phyloP scores from a whole-genome alignment of 2,113 vertebrate species.

The Camarhynchus parvulus region DNA sequence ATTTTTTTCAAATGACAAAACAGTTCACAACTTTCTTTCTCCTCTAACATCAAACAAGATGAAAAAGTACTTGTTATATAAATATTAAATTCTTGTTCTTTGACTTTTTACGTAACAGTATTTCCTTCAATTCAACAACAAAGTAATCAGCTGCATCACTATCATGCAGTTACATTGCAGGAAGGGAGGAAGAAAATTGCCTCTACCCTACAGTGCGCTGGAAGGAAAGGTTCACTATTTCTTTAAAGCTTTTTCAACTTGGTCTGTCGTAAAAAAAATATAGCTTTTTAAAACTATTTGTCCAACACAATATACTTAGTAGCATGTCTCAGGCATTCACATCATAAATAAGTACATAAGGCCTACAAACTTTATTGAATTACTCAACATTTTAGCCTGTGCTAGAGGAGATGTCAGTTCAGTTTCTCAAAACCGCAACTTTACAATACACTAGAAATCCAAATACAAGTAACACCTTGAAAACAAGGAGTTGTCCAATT shows the following conservation, averaged over 20 bases:
- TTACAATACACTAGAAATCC: background rate
- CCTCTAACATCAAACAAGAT: background rate
- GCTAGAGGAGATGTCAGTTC: background rate
- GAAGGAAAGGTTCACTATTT: background rate
- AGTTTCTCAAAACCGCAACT: background rate
- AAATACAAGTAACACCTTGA: background rate
- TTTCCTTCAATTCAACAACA: slow-evolving; percentile 51
- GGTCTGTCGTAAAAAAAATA: background rate
- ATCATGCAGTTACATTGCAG: background rate
- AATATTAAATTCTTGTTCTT: background rate
- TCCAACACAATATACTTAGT: background rate
- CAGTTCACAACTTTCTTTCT: background rate
- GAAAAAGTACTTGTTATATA: background rate
- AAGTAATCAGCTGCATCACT: background rate
- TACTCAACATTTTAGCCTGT: background rate
- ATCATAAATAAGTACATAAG: background rate
- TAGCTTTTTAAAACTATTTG: background rate
- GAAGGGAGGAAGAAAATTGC: slow-evolving; percentile 9
- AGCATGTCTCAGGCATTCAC: background rate
- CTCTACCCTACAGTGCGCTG: background rate
- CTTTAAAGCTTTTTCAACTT: background rate
- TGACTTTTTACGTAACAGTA: background rate
- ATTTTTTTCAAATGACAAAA: background rate
- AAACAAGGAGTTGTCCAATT: background rate
- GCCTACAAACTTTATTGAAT: background rate